Evolutionary conservation across 35 echinoderm and acorn worm species (phyloP), one percentile per base, ranked within the genome.

Genomic region (Patiria miniata): DNA sequence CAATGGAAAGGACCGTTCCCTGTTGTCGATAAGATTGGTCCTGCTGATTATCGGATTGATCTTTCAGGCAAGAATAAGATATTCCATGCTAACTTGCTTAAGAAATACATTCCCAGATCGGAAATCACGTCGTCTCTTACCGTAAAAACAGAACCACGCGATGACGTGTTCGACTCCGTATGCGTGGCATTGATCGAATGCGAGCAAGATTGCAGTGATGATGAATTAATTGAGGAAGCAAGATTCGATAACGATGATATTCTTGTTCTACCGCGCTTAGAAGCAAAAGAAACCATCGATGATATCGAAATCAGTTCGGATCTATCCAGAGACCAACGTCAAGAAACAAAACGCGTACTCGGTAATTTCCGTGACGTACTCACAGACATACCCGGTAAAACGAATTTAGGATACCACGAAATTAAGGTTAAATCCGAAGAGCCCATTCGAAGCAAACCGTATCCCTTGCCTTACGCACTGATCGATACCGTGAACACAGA

Each of bases 331-430:
- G 58, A 30, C 1, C 88, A 83, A 86, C 19, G 29, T 7, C 6
- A 84, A 2, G 30, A 81, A 81, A 21, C 37, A 23, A 77, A 39
- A 77, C 38, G 50, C 23, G 7, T 83, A 4, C 18, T 83, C 10
- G 10, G 39, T 4, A 77, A 76, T 39, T 90, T 85, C 68, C 68
- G 83, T 23, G 90, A 92, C 36, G 80, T 93, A 7, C 79, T 93
- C 7, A 83, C 91, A n/a, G 79, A 93, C 79, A 22, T 78, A 33
- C 73, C 73, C 15, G 5, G 37, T 78, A 21, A 39, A 78, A 30
- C 73, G 15, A 78, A 29, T 78, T 29, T 78, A 39, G 37, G 15
- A 29, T 16, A 78, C 16, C 37, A 39, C 36, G 73, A 29, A 28
- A 81, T 81, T 21, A 51, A 40, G 51, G 18, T 39, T 17, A 81